These are phyloP conservation scores for Tipula vernalis DNA, from an alignment of 2,888 invertebrate species.

Conservation along the genomic window DNA sequence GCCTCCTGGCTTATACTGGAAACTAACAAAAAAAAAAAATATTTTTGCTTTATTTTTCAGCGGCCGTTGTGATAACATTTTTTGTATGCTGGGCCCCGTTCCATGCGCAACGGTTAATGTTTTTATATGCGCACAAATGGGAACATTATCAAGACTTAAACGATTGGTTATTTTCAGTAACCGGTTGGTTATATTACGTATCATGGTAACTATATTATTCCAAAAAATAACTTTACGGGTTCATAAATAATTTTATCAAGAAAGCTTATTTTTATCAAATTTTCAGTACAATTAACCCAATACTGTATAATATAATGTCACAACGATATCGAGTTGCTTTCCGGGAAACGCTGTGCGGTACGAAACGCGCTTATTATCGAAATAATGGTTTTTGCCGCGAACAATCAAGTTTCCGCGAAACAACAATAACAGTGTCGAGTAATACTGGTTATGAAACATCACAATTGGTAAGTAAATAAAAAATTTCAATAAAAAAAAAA, in stretches of 20 bases:
- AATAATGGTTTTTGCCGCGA: conserved; percentile 42
- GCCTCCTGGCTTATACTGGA: too few species aligned
- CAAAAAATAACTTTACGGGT: too few species aligned
- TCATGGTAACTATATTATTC: conserved; percentile 34
- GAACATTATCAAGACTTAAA: conserved; percentile 53
- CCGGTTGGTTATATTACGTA: conserved; percentile 73
- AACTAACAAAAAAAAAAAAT: too few species aligned
- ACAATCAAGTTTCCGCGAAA: conserved; percentile 48
- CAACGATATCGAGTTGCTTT: conserved; percentile 65
- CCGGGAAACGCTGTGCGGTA: conserved; percentile 57
- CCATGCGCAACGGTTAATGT: conserved; percentile 80
- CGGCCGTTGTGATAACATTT: conserved; percentile 85
- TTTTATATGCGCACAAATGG: conserved; percentile 54
- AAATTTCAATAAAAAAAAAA: background rate
- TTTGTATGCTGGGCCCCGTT: conserved; percentile 96
- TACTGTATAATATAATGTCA: conserved; percentile 75
- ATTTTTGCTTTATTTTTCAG: conserved; percentile 39
- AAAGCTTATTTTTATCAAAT: background rate
- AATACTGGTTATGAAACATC: conserved; percentile 21
- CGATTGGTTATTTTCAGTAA: conserved; percentile 64
- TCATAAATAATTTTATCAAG: background rate
- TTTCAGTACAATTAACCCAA: conserved; percentile 69
- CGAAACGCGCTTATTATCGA: conserved; percentile 33
- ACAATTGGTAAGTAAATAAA: conserved; percentile 18
- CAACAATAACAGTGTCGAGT: conserved; percentile 37